Evolutionary conservation across 1,140 invertebrate species (phyloP).

Genomic region (Neodiprion lecontei): DNA sequence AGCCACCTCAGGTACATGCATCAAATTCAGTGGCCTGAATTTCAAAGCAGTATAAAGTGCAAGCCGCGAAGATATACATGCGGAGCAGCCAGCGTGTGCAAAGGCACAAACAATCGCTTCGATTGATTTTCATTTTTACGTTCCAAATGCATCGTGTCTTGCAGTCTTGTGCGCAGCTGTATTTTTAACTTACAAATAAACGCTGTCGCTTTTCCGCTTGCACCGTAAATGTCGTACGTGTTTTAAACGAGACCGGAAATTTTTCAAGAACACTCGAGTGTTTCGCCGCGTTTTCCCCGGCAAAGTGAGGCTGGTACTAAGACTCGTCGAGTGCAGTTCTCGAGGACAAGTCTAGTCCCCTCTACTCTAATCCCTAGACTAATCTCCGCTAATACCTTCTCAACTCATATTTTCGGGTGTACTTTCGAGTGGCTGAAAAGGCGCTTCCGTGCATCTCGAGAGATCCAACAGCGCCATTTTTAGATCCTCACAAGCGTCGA

Average conservation of each 20-base stretch:
- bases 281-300: background rate
- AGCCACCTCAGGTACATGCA: background rate
- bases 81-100: too few species aligned
- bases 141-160: too few species aligned
- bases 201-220: too few species aligned
- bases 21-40: background rate
- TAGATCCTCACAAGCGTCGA: background rate
- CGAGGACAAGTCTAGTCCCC: background rate
- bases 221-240: background rate
- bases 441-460: background rate
- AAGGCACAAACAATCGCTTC: too few species aligned
- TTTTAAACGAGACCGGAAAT: background rate
- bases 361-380: background rate
- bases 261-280: background rate
- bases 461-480: background rate
- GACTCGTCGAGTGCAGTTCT: background rate
- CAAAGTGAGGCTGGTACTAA: background rate
- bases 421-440: background rate
- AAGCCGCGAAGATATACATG: too few species aligned
- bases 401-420: slow-evolving; percentile 3
- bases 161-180: too few species aligned
- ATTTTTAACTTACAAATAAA: too few species aligned
- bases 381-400: background rate
- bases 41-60: too few species aligned
- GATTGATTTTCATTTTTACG: too few species aligned